Evolutionary conservation across 2,797 vertebrate species (phyloP).

Genomic region (Prionace glauca): DNA sequence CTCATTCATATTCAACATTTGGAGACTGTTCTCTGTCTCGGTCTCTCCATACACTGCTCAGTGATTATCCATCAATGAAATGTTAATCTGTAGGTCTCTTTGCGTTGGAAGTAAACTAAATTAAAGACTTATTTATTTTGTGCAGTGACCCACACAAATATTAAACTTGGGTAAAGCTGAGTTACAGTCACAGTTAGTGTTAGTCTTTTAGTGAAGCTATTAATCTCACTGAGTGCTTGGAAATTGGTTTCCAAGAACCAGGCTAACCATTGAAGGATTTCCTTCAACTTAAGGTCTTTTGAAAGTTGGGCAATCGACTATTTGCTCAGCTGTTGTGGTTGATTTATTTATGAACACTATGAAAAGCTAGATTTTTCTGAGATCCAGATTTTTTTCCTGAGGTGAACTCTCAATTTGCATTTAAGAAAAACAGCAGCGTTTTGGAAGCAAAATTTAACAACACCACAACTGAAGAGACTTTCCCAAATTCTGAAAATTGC

Average conservation of each 20-base stretch:
- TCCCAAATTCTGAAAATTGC: neutral
- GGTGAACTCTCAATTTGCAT: neutral
- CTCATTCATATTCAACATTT: slow-evolving; percentile 49
- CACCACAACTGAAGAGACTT: neutral
- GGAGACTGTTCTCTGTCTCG: slow-evolving; percentile 48
- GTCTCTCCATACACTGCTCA: slow-evolving; percentile 40
- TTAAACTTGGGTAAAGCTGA: neutral
- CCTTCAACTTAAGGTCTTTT: neutral
- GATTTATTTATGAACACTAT: neutral
- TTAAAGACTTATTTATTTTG: slow-evolving; percentile 5
- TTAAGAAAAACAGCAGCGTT: neutral
- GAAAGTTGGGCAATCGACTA: neutral
- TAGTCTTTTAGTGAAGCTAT: neutral
- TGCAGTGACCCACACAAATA: neutral
- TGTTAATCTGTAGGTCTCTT: neutral
- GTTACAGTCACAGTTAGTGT: neutral
- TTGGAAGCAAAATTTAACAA: neutral
- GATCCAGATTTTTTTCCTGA: neutral
- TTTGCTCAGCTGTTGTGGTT: neutral
- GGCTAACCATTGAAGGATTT: neutral
- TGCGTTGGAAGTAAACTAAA: neutral
- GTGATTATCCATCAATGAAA: neutral
- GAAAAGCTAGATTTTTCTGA: neutral
- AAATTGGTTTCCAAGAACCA: neutral
- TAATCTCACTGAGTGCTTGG: neutral